Conservation (phyloP, 2,888 invertebrate genomes). For the Agrotis ipsilon region DNA sequence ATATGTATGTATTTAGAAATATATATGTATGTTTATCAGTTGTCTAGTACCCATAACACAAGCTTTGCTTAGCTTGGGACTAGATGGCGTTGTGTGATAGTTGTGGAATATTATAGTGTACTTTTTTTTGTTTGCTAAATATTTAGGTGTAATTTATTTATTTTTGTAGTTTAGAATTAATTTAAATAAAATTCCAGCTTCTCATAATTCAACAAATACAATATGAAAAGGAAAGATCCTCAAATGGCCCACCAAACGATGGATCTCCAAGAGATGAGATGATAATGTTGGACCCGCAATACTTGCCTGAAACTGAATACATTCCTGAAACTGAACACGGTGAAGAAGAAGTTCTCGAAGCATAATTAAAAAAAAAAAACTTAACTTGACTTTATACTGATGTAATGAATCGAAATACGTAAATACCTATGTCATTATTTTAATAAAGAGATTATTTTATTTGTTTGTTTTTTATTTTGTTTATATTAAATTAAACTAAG, state of each 20-base stretch:
- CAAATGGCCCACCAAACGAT: not conserved
- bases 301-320: too few relatives aligned
- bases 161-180: too few relatives aligned
- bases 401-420: constrained; percentile 17
- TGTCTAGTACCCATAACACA: too few relatives aligned
- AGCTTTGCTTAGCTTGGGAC: too few relatives aligned
- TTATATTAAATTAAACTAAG: not conserved
- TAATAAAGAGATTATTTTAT: constrained; percentile 19
- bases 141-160: too few relatives aligned
- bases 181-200: too few relatives aligned
- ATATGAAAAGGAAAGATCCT: not conserved
- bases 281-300: not conserved
- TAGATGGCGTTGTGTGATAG: too few relatives aligned
- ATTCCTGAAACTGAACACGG: not conserved
- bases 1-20: too few relatives aligned
- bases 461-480: constrained; percentile 3
- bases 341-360: not conserved
- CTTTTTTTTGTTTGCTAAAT: too few relatives aligned
- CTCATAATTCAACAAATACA: too few relatives aligned
- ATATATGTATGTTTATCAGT: too few relatives aligned
- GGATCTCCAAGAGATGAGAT: constrained; percentile 11
- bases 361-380: not conserved
- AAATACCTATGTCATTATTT: constrained; percentile 30
- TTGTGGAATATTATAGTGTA: too few relatives aligned
- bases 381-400: not conserved